phyloP scores from a whole-genome alignment of 2,113 vertebrate species.

The Prunella fulvescens region DNA sequence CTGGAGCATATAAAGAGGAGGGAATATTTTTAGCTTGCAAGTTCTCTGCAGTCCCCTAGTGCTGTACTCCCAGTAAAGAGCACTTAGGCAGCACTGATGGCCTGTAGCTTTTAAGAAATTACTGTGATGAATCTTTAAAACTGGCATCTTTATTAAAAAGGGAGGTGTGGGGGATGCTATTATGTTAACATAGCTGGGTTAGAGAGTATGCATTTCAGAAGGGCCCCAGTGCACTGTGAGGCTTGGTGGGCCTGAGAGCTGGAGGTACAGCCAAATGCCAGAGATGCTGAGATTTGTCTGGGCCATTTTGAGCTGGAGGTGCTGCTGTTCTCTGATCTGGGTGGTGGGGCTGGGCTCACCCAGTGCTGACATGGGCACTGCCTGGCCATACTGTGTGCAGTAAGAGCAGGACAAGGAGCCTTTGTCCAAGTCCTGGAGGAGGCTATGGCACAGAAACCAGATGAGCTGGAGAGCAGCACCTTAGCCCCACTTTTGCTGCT shows the following conservation, averaged over 20 bases:
- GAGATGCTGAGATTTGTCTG: not conserved
- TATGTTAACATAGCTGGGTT: not conserved
- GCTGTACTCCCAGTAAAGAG: not conserved
- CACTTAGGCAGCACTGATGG: slow-evolving; percentile 11
- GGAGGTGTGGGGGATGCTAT: not conserved
- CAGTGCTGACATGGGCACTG: not conserved
- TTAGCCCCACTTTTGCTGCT: not conserved
- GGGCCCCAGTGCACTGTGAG: accelerated
- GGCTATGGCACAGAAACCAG: not conserved
- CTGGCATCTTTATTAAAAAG: slow-evolving; percentile 47
- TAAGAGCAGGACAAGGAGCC: not conserved
- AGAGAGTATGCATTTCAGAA: not conserved
- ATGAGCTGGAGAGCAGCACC: not conserved
- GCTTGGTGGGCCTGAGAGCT: not conserved
- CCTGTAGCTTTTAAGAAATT: slow-evolving; percentile 42
- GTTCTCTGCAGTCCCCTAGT: not conserved
- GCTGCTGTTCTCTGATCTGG: not conserved
- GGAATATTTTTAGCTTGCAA: not conserved
- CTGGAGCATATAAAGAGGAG: slow-evolving; percentile 5
- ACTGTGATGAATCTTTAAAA: slow-evolving; percentile 24
- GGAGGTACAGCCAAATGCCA: not conserved
- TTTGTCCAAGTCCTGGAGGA: not conserved
- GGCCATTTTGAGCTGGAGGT: not conserved
- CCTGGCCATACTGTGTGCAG: not conserved
- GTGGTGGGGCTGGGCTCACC: not conserved